phyloP scores from a whole-genome alignment of 2,797 vertebrate genomes.

The Aeoliscus strigatus region DNA sequence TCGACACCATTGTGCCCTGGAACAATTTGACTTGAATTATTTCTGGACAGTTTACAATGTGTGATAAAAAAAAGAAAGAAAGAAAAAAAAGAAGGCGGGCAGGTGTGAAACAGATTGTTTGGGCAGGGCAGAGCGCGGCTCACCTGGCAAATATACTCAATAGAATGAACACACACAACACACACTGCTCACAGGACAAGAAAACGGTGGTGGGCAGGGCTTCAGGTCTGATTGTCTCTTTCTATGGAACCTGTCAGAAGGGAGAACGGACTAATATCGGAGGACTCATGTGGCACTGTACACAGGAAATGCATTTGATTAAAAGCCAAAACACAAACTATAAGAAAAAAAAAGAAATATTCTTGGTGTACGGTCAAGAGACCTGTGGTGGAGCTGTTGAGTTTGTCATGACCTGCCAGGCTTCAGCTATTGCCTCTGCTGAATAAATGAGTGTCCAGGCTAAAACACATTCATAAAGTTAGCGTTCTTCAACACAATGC shows the following conservation, averaged over 20 bases:
- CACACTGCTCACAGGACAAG: slow-evolving; percentile 20
- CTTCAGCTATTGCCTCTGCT: no score
- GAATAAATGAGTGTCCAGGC: slow-evolving; percentile 32
- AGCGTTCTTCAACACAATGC: slow-evolving; percentile 38
- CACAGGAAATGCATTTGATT: slow-evolving; percentile 47
- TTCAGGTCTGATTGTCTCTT: slow-evolving; percentile 69
- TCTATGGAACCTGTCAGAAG: slow-evolving; percentile 20
- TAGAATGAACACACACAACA: slow-evolving; percentile 35
- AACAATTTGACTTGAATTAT: slow-evolving; percentile 33
- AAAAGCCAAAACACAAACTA: slow-evolving; percentile 17
- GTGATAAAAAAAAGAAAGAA: slow-evolving; percentile 19
- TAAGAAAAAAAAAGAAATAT: no score
- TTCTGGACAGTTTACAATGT: slow-evolving; percentile 26
- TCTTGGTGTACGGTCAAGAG: no score
- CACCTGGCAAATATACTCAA: slow-evolving; percentile 18
- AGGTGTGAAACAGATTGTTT: slow-evolving; percentile 2
- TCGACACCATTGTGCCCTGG: slow-evolving; percentile 45
- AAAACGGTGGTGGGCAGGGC: not conserved
- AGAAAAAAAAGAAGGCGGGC: slow-evolving; percentile 20
- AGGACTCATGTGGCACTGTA: slow-evolving; percentile 59
- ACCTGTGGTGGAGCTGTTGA: no score
- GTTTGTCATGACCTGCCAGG: no score
- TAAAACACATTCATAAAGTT: slow-evolving; percentile 62
- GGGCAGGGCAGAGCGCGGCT: slow-evolving; percentile 23
- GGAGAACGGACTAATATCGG: slow-evolving; percentile 4